Evolutionary conservation across 2,113 vertebrate genomes (phyloP).

Genomic region (Paramisgurnus dabryanus): DNA sequence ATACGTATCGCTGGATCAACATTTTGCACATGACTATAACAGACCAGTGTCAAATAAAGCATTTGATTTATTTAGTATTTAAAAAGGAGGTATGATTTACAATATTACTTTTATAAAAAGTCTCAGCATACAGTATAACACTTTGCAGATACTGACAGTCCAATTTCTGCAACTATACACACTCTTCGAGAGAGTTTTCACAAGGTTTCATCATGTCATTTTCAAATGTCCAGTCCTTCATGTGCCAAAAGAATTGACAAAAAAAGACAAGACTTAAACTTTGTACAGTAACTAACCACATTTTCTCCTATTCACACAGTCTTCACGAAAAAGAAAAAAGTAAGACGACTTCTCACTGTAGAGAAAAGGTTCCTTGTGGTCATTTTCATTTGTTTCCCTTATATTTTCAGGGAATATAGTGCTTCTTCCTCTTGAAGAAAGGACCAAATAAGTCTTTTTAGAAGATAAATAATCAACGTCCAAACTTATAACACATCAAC

Average conservation of each 20-base stretch:
- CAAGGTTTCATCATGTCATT: slow-evolving; percentile 84
- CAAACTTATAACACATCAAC: slow-evolving; percentile 83
- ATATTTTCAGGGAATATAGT: slow-evolving; percentile 86
- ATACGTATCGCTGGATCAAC: background rate
- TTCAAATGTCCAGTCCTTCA: slow-evolving; percentile 90
- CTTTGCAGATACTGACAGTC: slow-evolving; percentile 85
- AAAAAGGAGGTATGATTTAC: slow-evolving; percentile 93
- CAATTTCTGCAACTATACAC: slow-evolving; percentile 97
- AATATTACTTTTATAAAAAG: slow-evolving; percentile 99
- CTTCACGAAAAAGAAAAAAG: slow-evolving; percentile 86
- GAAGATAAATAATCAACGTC: slow-evolving; percentile 97
- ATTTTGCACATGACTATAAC: slow-evolving; percentile 52
- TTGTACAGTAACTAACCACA: slow-evolving; percentile 89
- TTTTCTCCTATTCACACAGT: slow-evolving; percentile 87
- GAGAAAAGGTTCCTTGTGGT: slow-evolving; percentile 67
- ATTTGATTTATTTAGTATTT: slow-evolving; percentile 97
- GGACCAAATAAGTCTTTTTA: slow-evolving; percentile 86
- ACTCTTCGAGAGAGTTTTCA: slow-evolving; percentile 89
- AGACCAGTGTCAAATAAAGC: slow-evolving; percentile 81
- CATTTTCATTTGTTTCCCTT: slow-evolving; percentile 76
- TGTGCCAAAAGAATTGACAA: slow-evolving; percentile 78
- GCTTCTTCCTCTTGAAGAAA: slow-evolving; percentile 94
- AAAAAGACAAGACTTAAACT: slow-evolving; percentile 81
- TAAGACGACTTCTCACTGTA: slow-evolving; percentile 81
- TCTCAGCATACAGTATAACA: slow-evolving; percentile 99